phyloP scores from a whole-genome alignment of 2,113 vertebrate species.

The Bostrychus sinensis region DNA sequence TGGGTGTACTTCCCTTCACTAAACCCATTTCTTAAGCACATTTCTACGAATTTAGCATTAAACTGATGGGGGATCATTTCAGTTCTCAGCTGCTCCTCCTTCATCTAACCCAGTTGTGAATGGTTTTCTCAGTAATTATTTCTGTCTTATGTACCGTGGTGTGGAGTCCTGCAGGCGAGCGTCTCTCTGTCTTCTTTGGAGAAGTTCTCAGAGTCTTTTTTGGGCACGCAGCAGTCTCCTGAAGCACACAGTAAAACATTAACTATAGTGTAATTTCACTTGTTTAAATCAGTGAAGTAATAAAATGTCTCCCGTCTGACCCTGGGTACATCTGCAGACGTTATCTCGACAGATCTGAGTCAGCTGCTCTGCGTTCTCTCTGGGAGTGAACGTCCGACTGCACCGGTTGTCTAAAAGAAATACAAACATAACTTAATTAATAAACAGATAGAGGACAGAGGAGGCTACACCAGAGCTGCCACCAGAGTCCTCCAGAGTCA shows the following conservation, averaged over 20 bases:
- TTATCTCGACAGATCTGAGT: constrained; percentile 70
- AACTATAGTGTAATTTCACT: too few relatives aligned
- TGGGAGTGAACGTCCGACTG: constrained; percentile 73
- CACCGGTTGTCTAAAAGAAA: constrained; percentile 73
- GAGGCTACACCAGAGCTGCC: too few relatives aligned
- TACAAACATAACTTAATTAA: too few relatives aligned
- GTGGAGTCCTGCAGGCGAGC: constrained; percentile 62
- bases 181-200: constrained; percentile 36
- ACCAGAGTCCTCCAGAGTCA: too few relatives aligned
- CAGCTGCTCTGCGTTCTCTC: constrained; percentile 66
- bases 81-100: too few relatives aligned
- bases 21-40: too few relatives aligned
- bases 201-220: constrained; percentile 39
- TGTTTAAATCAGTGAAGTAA: background rate
- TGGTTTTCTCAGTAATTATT: too few relatives aligned
- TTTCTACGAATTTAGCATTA: too few relatives aligned
- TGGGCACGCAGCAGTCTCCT: constrained; percentile 77
- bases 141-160: constrained; percentile 69
- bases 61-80: too few relatives aligned
- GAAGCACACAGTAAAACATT: background rate
- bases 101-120: too few relatives aligned
- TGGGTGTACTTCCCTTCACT: too few relatives aligned
- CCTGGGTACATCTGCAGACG: constrained; percentile 78
- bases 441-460: too few relatives aligned
- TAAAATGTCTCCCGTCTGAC: constrained; percentile 33